Percentiles rank a stretch among this genome's conserved stretches.
These are phyloP conservation scores for Petrocephalus zakoni DNA, from an alignment of 2,113 vertebrate genomes.

Conservation along the genomic window DNA sequence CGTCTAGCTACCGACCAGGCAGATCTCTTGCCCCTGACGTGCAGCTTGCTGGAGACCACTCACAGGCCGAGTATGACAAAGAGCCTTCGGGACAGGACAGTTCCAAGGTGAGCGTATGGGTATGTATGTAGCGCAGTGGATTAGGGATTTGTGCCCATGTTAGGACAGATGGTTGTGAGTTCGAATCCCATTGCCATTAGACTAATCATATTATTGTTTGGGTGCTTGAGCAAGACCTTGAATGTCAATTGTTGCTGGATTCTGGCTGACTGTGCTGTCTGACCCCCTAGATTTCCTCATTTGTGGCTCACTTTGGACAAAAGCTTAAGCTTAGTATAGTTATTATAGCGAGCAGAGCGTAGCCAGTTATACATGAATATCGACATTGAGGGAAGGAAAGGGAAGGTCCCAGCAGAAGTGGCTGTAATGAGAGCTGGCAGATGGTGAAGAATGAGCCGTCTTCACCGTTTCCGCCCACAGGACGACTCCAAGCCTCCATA, in stretches of 20 bases:
- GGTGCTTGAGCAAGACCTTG: background rate
- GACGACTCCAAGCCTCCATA: slow-evolving; percentile 96
- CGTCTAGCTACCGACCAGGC: slow-evolving; percentile 86
- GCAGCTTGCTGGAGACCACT: slow-evolving; percentile 82
- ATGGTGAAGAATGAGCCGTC: background rate
- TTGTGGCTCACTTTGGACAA: background rate
- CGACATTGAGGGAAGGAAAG: background rate
- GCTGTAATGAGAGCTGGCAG: background rate
- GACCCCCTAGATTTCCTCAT: background rate
- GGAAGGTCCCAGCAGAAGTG: background rate
- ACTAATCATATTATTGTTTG: background rate
- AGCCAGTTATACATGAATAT: background rate
- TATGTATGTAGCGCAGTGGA: background rate
- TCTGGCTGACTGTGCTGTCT: background rate
- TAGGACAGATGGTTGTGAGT: background rate
- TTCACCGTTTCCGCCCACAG: slow-evolving; percentile 49
- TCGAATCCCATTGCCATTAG: background rate
- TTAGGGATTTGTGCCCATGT: background rate
- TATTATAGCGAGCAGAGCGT: background rate
- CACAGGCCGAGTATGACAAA: slow-evolving; percentile 91
- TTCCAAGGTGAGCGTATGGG: slow-evolving; percentile 97
- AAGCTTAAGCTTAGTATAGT: background rate
- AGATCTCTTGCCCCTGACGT: slow-evolving; percentile 84
- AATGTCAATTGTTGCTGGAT: background rate
- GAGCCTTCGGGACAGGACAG: slow-evolving; percentile 90